Percentiles rank a stretch among this genome's conserved stretches.
Evolutionary conservation across 2,113 vertebrate species (phyloP).

Genomic region (Chloroceryle aenea): DNA sequence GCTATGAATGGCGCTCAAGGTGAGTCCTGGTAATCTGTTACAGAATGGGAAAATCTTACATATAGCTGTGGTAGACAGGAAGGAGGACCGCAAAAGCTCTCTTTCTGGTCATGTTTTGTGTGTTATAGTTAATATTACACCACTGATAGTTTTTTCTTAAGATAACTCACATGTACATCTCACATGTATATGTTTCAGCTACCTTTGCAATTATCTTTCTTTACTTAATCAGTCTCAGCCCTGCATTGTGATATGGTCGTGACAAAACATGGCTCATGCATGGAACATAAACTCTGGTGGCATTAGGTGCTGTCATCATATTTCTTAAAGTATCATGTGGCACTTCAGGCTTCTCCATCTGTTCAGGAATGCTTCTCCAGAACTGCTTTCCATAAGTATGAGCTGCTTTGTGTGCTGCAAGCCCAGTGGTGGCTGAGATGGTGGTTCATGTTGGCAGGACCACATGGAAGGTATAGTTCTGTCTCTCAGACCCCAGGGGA

Average conservation of each 20-base stretch:
- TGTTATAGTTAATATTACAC: neutral
- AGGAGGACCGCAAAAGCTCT: neutral
- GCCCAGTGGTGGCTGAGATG: neutral
- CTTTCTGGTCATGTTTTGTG: neutral
- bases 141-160: neutral
- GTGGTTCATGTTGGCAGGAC: neutral
- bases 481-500: neutral
- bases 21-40: neutral
- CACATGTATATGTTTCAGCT: neutral
- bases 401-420: neutral
- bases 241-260: rapidly evolving
- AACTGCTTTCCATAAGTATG: neutral
- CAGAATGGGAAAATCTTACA: neutral
- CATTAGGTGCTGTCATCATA: neutral
- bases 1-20: slow-evolving; percentile 83
- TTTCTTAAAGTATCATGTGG: neutral
- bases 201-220: neutral
- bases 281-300: neutral
- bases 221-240: neutral
- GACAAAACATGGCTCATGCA: neutral
- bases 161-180: neutral
- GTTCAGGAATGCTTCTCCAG: neutral
- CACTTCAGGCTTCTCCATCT: neutral
- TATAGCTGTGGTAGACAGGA: neutral
- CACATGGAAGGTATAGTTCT: rapidly evolving